Evolutionary conservation across 1,140 invertebrate species (phyloP), one percentile per base, ranked within the genome.

Genomic region (Caenorhabditis elegans): DNA sequence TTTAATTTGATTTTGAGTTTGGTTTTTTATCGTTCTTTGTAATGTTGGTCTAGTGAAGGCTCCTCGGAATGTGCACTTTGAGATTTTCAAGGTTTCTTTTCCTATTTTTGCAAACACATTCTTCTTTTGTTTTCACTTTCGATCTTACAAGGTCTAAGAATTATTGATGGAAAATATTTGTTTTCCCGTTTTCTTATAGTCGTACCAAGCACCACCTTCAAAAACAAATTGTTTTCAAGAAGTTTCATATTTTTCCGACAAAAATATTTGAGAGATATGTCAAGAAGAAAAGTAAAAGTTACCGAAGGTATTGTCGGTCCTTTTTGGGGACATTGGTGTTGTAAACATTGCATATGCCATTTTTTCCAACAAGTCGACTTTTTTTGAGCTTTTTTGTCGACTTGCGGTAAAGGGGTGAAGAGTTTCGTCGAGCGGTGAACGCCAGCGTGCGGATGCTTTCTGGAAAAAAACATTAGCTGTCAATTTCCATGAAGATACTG

Each of bases 341-440:
- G 78, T 80, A 81, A 17, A 83, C 82, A 55, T 83, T 83, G 80
- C 82, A 83, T 17, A 81, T 82, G 5, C 82, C 82, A 83, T 83
- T 83, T 36, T 83, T 83, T 1, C 70, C 48, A 22, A 83, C 80
- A 19, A 83, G 78, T 53, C 82, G 80, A 60, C 78, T 81, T 28
- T 79, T 76, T 39, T 83, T 83, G 19, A 82, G 34, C 76, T 83
- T 83, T 46, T 82, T 83, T 8, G 82, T 83, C 51, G 80, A 82
- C 43, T 80, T 79, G 24, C 81, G 43, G 31, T 78, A 82, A 8
- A 82, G 39, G 15, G 81, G 81, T 49, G 49, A 65, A 70, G 81
- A 82, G 39, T 82, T 82, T 3, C 81, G 76, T 24, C 81, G 76
- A 28, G 81, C 81, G n/a, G 81, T 82, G 60, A 51, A 80, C 19